These are phyloP conservation scores for Balaenoptera acutorostrata DNA, from an alignment of 2,113 vertebrate genomes.

Conservation along the genomic window DNA sequence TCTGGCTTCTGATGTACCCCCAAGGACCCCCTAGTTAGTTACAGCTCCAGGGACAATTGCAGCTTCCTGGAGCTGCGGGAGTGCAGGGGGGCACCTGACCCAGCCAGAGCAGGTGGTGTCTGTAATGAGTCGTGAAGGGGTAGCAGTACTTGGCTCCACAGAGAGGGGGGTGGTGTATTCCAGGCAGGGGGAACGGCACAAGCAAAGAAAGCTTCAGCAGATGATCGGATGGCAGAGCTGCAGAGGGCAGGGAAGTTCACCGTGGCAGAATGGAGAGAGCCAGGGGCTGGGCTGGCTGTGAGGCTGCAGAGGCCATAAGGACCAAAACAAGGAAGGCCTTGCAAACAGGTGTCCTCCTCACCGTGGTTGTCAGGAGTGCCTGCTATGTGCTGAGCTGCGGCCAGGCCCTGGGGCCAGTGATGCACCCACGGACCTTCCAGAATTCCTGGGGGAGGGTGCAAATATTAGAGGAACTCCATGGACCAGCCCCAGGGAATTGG, in stretches of 20 bases:
- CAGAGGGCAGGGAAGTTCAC: background rate
- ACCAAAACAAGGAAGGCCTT: background rate
- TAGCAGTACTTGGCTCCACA: background rate
- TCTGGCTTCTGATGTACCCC: background rate
- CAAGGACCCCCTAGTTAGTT: background rate
- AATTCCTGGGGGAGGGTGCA: background rate
- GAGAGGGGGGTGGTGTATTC: background rate
- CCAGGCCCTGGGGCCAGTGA: background rate
- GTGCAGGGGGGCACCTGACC: background rate
- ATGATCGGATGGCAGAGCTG: background rate
- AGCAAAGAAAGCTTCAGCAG: background rate
- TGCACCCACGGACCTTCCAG: no score
- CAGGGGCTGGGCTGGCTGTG: background rate
- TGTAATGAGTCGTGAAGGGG: background rate
- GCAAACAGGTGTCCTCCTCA: background rate
- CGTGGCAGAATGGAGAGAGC: background rate
- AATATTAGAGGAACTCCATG: background rate
- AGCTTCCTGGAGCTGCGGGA: background rate
- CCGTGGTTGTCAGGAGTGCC: accelerated
- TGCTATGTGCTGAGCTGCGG: background rate
- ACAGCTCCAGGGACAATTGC: background rate
- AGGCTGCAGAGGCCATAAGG: background rate
- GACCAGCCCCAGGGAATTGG: background rate
- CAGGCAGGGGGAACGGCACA: background rate
- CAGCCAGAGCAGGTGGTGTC: background rate